Conservation (phyloP, 2,797 vertebrate species). For the Lophotriccus pileatus region DNA sequence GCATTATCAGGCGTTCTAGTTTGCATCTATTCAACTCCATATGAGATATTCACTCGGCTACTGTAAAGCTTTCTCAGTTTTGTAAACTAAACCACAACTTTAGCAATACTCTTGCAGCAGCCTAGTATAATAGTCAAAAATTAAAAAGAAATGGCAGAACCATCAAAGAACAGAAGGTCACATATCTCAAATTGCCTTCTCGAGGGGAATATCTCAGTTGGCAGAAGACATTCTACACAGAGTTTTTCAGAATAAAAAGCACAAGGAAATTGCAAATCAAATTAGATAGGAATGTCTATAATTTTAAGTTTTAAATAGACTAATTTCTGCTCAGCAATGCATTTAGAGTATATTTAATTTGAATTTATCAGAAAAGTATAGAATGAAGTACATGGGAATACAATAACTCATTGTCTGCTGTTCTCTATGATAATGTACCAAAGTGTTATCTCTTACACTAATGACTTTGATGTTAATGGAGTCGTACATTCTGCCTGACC, state of each 20-base stretch:
- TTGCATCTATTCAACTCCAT: not conserved
- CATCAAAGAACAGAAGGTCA: not conserved
- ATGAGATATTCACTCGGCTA: not conserved
- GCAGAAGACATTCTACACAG: not conserved
- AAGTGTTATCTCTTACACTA: conserved; percentile 57
- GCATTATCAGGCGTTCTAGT: not conserved
- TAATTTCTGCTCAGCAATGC: not conserved
- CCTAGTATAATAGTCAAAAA: not conserved
- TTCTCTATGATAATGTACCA: conserved; percentile 41
- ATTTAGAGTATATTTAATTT: conserved; percentile 41
- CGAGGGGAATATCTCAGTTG: conserved; percentile 12
- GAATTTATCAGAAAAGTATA: conserved; percentile 45
- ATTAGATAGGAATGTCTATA: not conserved
- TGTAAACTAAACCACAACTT: not conserved
- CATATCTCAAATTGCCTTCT: not conserved
- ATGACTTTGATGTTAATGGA: conserved; percentile 65
- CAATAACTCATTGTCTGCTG: conserved; percentile 31
- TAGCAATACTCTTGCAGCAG: conserved; percentile 1
- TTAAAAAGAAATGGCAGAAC: not conserved
- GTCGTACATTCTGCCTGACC: conserved; percentile 10
- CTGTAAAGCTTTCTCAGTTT: conserved; percentile 20
- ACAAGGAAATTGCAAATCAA: conserved; percentile 30
- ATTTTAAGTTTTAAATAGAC: conserved; percentile 9
- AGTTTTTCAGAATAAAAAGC: conserved; percentile 20
- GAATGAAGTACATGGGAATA: conserved; percentile 12